A percentile compares a stretch with the other conserved stretches of the same genome.
Evolutionary conservation across 1,140 invertebrate genomes (phyloP).

Genomic region (Zelostemma sp.): DNA sequence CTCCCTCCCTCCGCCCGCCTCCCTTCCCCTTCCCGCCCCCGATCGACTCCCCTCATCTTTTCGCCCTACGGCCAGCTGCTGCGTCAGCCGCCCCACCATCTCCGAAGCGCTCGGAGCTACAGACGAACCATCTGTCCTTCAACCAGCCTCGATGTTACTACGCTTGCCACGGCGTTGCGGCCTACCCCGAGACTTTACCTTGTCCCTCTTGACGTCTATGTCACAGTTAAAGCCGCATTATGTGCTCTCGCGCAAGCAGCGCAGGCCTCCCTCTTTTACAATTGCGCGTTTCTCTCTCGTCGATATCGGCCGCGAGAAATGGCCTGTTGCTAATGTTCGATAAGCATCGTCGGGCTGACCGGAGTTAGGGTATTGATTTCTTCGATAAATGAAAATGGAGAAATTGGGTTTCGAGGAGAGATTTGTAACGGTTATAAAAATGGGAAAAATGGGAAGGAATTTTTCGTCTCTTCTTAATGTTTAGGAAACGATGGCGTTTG

Average conservation of each 20-base stretch:
- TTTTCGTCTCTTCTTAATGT: too few species aligned
- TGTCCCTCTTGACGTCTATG: conserved; percentile 26
- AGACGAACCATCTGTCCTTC: neutral
- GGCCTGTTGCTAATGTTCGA: neutral
- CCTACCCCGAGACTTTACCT: conserved; percentile 27
- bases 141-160: conserved; percentile 14
- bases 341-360: too few species aligned
- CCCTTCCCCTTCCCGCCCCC: neutral
- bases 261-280: too few species aligned
- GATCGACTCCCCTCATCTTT: conserved; percentile 11
- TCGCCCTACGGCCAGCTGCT: neutral
- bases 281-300: neutral
- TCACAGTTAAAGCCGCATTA: conserved; percentile 42
- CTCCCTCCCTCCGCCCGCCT: conserved; percentile 2
- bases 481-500: too few species aligned
- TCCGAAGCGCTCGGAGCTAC: neutral
- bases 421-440: too few species aligned
- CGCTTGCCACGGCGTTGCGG: conserved; percentile 21
- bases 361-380: too few species aligned
- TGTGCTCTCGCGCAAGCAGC: conserved; percentile 22
- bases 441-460: too few species aligned
- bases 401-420: too few species aligned
- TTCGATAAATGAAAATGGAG: too few species aligned
- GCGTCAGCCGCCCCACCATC: neutral
- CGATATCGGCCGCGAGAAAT: neutral